Percentiles rank a stretch among this genome's conserved stretches.
Conservation (phyloP, 2,888 invertebrate genomes). For the Clanis bilineata region DNA sequence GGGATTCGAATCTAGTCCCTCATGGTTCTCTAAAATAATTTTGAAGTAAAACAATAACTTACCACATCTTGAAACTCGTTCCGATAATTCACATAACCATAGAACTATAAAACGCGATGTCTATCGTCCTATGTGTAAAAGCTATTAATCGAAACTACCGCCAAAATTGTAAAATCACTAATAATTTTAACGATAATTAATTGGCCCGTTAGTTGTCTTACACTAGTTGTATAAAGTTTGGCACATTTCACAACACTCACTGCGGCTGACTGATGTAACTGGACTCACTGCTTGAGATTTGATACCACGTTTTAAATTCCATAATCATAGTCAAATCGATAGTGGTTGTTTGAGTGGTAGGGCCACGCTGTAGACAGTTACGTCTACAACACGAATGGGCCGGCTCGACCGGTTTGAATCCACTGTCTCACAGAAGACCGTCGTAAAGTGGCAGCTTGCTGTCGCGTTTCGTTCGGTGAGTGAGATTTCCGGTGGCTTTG, state of each 20-base stretch:
- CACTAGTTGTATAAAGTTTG: slow-evolving; percentile 34
- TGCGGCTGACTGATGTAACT: background rate
- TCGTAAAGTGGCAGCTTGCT: no score
- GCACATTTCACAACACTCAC: slow-evolving; percentile 39
- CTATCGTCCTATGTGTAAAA: slow-evolving; percentile 63
- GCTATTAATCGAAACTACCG: slow-evolving; percentile 62
- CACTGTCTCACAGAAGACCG: no score
- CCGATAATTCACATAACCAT: slow-evolving; percentile 16
- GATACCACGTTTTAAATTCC: no score
- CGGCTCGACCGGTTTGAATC: no score
- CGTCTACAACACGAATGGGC: no score
- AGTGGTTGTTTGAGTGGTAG: no score
- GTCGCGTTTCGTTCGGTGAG: no score
- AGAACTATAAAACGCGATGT: slow-evolving; percentile 51
- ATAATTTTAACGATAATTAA: slow-evolving; percentile 45
- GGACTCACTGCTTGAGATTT: background rate
- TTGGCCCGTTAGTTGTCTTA: slow-evolving; percentile 65
- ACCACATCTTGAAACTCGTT: background rate
- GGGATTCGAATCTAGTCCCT: no score
- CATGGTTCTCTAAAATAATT: background rate
- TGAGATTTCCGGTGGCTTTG: no score
- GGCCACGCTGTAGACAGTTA: no score
- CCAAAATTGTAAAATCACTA: slow-evolving; percentile 60
- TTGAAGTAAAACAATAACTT: background rate
- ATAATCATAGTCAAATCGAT: no score